These are phyloP conservation scores for Eretmochelys imbricata DNA, from an alignment of 2,113 vertebrate genomes.

Conservation along the genomic window DNA sequence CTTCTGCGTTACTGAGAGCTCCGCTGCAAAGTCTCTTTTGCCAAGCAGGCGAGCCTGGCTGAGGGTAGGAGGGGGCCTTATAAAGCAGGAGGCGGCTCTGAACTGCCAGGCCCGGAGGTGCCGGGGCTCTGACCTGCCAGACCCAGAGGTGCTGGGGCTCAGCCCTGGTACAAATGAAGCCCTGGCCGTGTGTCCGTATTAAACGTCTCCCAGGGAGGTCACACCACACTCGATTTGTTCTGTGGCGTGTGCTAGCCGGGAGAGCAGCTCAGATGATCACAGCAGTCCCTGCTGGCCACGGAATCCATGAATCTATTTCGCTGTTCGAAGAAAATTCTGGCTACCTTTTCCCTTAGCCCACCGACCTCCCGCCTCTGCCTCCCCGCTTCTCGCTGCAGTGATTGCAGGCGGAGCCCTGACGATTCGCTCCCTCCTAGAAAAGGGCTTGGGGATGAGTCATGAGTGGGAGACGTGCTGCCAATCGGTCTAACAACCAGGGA, in stretches of 20 bases:
- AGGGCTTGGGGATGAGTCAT: not conserved
- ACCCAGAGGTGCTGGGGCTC: too few relatives aligned
- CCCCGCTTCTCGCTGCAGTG: not conserved
- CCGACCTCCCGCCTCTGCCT: too few relatives aligned
- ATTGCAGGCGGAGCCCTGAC: not conserved
- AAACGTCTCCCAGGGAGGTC: too few relatives aligned
- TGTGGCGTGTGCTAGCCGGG: too few relatives aligned
- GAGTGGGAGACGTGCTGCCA: not conserved
- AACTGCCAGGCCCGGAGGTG: too few relatives aligned
- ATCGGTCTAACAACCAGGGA: not conserved
- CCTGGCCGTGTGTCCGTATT: too few relatives aligned
- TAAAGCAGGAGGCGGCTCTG: too few relatives aligned
- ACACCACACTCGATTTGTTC: too few relatives aligned
- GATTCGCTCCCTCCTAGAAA: not conserved
- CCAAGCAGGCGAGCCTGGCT: not conserved
- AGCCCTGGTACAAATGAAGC: too few relatives aligned
- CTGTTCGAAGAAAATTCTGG: not conserved
- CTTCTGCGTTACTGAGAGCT: not conserved
- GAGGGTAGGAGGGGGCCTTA: not conserved
- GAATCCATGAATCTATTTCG: not conserved
- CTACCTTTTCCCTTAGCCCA: not conserved
- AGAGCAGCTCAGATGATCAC: not conserved
- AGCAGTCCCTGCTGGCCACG: not conserved
- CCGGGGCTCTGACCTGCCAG: accelerated
- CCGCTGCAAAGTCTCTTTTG: too few relatives aligned